Percentiles rank a stretch among this genome's conserved stretches.
Conservation (phyloP, 2,797 vertebrate species). For the Ispidina picta region DNA sequence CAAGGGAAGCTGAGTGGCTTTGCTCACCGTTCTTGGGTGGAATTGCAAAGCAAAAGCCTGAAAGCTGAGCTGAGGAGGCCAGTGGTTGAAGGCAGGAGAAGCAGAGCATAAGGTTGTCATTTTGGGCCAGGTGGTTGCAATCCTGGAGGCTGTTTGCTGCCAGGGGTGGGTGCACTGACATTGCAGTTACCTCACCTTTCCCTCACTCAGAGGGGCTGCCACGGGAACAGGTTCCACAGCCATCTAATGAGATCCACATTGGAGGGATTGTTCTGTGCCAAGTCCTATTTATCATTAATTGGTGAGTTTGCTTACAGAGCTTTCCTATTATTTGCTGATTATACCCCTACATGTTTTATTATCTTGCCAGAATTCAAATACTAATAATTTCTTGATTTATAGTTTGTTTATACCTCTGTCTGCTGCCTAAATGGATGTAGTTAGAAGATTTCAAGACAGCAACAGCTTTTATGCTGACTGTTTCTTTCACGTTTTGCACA, state of each 20-base stretch:
- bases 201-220: constrained; percentile 61
- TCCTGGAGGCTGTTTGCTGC: constrained; percentile 49
- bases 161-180: constrained; percentile 54
- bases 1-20: neutral
- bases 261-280: constrained; percentile 58
- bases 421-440: constrained; percentile 38
- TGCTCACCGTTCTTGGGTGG: neutral
- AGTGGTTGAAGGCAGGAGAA: constrained; percentile 50
- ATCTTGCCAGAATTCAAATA: constrained; percentile 75
- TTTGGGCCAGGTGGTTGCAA: constrained; percentile 79
- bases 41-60: constrained; percentile 31
- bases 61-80: constrained; percentile 57
- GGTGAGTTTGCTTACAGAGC: constrained; percentile 68
- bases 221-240: constrained; percentile 69
- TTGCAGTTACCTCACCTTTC: constrained; percentile 76
- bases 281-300: constrained; percentile 76
- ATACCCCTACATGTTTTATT: constrained; percentile 69
- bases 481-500: constrained; percentile 67
- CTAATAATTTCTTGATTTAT: constrained; percentile 77
- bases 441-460: constrained; percentile 67
- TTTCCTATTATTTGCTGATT: constrained; percentile 76
- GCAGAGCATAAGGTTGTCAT: constrained; percentile 74
- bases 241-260: constrained; percentile 80
- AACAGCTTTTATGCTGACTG: constrained; percentile 53
- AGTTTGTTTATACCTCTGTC: constrained; percentile 73